Percentiles rank a stretch among this genome's conserved stretches.
Conservation (phyloP, 2,888 invertebrate species). For the Drosophila pseudotalamancana region DNA sequence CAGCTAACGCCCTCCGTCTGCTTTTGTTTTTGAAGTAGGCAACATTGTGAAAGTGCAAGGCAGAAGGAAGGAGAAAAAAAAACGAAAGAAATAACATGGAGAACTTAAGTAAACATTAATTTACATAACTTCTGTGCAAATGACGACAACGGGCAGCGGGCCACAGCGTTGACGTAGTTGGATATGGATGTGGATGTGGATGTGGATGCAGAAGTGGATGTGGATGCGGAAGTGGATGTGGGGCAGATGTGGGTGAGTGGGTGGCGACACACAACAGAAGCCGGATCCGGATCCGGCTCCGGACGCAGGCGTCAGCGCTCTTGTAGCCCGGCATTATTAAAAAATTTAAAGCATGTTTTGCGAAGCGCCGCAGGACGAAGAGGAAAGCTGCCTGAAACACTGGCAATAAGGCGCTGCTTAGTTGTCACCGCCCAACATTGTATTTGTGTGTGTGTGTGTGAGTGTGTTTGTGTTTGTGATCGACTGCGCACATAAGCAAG, state of each 20-base stretch:
- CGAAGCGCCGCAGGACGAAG: slow-evolving; percentile 48
- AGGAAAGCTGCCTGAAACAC: slow-evolving; percentile 24
- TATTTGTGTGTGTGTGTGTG: slow-evolving; percentile 30
- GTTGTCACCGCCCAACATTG: slow-evolving; percentile 67
- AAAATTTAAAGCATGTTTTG: slow-evolving; percentile 83
- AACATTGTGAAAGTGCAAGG: slow-evolving; percentile 74
- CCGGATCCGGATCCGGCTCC: slow-evolving; percentile 59
- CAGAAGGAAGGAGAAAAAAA: slow-evolving; percentile 42
- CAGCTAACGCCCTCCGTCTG: slow-evolving; percentile 46
- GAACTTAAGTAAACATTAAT: slow-evolving; percentile 84
- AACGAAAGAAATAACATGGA: slow-evolving; percentile 76
- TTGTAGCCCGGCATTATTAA: slow-evolving; percentile 80
- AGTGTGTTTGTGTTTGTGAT: slow-evolving; percentile 64
- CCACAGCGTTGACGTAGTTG: slow-evolving; percentile 14
- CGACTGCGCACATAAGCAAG: slow-evolving; percentile 74
- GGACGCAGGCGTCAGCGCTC: slow-evolving; percentile 65
- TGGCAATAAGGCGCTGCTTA: slow-evolving; percentile 74
- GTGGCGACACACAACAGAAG: slow-evolving; percentile 30
- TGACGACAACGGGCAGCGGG: slow-evolving; percentile 68
- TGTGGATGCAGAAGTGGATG: not conserved
- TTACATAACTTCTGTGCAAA: slow-evolving; percentile 84
- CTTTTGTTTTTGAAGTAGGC: slow-evolving; percentile 79
- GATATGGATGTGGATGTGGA: slow-evolving; percentile 2
- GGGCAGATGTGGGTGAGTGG: slow-evolving; percentile 3
- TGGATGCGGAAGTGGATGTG: too few relatives aligned